Conservation (phyloP, 2,797 vertebrate species). For the Myotis vivesi region DNA sequence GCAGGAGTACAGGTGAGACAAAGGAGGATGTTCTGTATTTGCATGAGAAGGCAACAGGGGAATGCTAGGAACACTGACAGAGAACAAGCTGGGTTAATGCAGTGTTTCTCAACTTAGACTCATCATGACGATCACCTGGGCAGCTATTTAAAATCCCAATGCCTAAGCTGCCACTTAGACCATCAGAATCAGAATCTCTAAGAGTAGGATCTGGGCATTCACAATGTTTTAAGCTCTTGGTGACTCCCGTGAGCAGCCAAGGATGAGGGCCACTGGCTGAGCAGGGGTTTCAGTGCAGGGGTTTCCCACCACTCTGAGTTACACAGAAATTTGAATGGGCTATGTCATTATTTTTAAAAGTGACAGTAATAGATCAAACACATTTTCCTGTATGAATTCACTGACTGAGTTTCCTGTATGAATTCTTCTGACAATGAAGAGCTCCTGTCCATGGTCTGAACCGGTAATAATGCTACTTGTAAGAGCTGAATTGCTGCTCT, state of each 20-base stretch:
- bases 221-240: background rate
- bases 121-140: too few species aligned
- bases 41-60: background rate
- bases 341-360: slow-evolving; percentile 24
- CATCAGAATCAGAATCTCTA: background rate
- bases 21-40: background rate
- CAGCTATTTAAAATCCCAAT: background rate
- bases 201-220: too few species aligned
- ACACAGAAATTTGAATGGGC: background rate
- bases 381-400: background rate
- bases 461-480: background rate
- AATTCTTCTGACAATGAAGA: background rate
- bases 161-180: background rate
- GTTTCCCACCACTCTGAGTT: background rate
- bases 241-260: background rate
- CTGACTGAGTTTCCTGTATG: background rate
- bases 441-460: background rate
- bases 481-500: background rate
- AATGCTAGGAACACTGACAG: background rate
- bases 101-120: background rate
- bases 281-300: background rate
- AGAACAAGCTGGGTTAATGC: background rate
- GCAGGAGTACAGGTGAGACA: background rate
- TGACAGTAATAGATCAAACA: background rate
- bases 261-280: background rate